phyloP scores from a whole-genome alignment of 2,797 vertebrate species.

The Myotis planiceps region DNA sequence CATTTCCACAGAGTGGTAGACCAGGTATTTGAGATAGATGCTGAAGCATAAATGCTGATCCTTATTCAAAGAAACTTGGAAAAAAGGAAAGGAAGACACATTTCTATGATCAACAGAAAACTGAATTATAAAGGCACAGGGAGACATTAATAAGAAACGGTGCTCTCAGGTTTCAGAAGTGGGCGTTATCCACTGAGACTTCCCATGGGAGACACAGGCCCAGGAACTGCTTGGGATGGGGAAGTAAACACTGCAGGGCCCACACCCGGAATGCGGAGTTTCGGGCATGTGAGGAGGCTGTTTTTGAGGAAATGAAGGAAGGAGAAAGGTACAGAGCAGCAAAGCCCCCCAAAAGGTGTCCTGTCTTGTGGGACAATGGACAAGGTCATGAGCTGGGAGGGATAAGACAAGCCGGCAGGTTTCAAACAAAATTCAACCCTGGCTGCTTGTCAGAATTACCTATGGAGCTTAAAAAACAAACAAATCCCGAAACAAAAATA shows the following conservation, averaged over 20 bases:
- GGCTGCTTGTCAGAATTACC: not conserved
- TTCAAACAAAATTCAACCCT: not conserved
- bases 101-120: not conserved
- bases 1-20: not conserved
- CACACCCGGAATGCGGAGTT: not conserved
- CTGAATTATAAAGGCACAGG: not conserved
- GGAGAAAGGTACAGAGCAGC: not conserved
- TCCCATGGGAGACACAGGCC: not conserved
- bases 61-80: not conserved
- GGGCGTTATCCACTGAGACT: not conserved
- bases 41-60: not conserved
- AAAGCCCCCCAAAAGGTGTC: not conserved
- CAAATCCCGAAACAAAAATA: not conserved
- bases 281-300: not conserved
- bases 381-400: not conserved
- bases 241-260: not conserved
- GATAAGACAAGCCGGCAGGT: not conserved
- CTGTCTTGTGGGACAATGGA: not conserved
- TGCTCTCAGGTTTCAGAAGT: not conserved
- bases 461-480: not conserved
- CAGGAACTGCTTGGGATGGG: not conserved
- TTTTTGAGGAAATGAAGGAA: not conserved
- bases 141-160: not conserved
- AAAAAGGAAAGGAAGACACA: not conserved
- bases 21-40: not conserved